Conservation (phyloP, 2,797 vertebrate species). For the Iguana delicatissima region DNA sequence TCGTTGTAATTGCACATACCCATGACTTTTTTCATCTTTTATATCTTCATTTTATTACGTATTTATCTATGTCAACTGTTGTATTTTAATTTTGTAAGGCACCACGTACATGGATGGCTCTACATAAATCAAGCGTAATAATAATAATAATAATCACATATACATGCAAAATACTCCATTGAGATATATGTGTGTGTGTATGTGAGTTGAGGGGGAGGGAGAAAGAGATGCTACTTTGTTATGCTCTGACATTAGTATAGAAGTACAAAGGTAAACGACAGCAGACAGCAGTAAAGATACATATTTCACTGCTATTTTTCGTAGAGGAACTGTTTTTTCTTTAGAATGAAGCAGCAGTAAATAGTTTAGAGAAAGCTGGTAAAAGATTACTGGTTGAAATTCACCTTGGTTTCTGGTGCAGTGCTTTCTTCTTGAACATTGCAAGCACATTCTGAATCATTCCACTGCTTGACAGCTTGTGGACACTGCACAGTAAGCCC, state of each 20-base stretch:
- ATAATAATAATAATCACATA: background rate
- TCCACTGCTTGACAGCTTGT: constrained; percentile 70
- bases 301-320: background rate
- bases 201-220: too few species aligned
- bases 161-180: too few species aligned
- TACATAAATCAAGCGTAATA: too few species aligned
- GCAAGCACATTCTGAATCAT: constrained; percentile 34
- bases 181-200: too few species aligned
- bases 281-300: background rate
- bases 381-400: background rate
- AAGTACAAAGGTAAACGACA: background rate
- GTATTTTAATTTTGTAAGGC: too few species aligned
- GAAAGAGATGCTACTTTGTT: background rate
- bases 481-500: constrained; percentile 80
- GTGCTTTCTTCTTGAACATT: constrained; percentile 19
- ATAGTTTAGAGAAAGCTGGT: background rate
- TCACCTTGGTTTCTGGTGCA: constrained; percentile 69
- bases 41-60: too few species aligned
- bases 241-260: background rate
- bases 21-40: too few species aligned
- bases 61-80: too few species aligned
- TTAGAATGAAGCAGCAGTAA: background rate
- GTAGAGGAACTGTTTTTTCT: background rate
- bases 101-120: too few species aligned
- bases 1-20: too few species aligned